These are phyloP conservation scores for Lymantria monacha DNA, from an alignment of 2,888 invertebrate species.

Conservation along the genomic window DNA sequence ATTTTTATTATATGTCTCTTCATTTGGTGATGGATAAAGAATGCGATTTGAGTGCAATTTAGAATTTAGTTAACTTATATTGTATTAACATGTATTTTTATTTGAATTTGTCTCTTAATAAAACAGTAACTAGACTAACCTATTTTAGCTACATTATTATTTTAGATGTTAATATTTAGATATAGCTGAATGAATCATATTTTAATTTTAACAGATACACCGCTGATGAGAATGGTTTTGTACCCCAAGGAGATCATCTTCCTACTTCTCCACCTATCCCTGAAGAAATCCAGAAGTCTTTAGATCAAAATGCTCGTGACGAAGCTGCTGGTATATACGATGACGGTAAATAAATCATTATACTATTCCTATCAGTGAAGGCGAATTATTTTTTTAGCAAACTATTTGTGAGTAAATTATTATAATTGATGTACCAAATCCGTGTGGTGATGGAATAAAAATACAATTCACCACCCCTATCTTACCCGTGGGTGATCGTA, in stretches of 20 bases:
- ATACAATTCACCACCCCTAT: not conserved
- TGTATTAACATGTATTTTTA: too few species aligned
- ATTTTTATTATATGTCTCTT: too few species aligned
- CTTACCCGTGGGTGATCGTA: not conserved
- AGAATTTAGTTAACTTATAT: too few species aligned
- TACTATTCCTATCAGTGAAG: too few species aligned
- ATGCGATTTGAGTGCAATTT: too few species aligned
- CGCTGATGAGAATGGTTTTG: constrained; percentile 59
- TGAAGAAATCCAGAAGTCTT: constrained; percentile 60
- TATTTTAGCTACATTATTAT: too few species aligned
- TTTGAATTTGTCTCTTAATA: too few species aligned
- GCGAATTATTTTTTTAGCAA: too few species aligned
- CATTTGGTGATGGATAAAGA: not conserved
- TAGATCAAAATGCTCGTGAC: constrained; percentile 68
- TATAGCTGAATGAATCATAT: not conserved
- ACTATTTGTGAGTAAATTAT: too few species aligned
- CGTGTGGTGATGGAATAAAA: not conserved
- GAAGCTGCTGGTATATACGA: constrained; percentile 69
- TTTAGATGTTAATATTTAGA: not conserved
- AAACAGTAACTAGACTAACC: too few species aligned
- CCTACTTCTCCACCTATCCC: constrained; percentile 69
- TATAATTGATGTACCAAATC: not conserved
- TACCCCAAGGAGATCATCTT: constrained; percentile 64
- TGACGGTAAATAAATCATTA: constrained; percentile 46
- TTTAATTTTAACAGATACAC: constrained; percentile 2